Conservation (phyloP, 1,140 invertebrate genomes). For the Semibalanus balanoides region DNA sequence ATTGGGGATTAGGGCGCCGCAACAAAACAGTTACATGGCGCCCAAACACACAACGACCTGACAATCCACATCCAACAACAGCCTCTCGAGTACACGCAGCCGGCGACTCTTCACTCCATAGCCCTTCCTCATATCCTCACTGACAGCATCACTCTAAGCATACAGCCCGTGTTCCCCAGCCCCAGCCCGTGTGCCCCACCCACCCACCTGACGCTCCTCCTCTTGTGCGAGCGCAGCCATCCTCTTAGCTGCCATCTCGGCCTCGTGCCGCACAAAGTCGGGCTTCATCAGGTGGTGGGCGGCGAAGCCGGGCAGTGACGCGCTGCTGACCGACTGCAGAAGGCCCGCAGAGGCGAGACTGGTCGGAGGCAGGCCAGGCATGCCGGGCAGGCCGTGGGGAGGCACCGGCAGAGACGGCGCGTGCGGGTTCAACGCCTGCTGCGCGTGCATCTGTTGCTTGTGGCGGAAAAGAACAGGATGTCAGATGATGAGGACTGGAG, state of each 20-base stretch:
- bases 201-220: constrained; percentile 1
- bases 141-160: too few species aligned
- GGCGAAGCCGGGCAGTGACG: constrained; percentile 5
- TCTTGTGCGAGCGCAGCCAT: not conserved
- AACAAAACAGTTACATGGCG: too few species aligned
- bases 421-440: constrained; percentile 20
- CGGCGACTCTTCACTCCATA: too few species aligned
- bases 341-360: constrained; percentile 17
- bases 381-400: constrained; percentile 18
- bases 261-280: constrained; percentile 1
- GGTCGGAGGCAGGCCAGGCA: constrained; percentile 19
- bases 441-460: constrained; percentile 22
- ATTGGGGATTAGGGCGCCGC: too few species aligned
- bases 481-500: too few species aligned
- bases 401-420: constrained; percentile 19
- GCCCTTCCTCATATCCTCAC: too few species aligned
- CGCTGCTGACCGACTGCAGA: constrained; percentile 7
- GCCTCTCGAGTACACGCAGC: too few species aligned
- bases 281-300: not conserved
- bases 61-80: too few species aligned
- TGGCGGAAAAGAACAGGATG: too few species aligned
- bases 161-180: not conserved
- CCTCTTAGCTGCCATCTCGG: constrained; percentile 2
- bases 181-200: not conserved
- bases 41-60: too few species aligned